These are phyloP conservation scores for Monopterus albus DNA, from an alignment of 2,113 vertebrate genomes.

Conservation along the genomic window DNA sequence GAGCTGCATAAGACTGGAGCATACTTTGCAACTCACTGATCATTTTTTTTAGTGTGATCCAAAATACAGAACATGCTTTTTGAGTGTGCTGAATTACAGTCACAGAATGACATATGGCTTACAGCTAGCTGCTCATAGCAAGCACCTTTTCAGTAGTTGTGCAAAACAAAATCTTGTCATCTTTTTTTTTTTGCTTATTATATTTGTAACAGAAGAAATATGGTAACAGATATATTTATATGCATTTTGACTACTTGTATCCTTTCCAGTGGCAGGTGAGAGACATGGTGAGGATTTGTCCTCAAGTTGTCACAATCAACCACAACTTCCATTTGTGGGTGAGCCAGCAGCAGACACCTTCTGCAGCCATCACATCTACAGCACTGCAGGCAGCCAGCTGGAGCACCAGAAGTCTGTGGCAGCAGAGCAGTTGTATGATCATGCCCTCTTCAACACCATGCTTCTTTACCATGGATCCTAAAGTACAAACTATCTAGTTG, in stretches of 20 bases:
- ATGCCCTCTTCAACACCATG: slow-evolving; percentile 87
- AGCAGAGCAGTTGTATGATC: slow-evolving; percentile 87
- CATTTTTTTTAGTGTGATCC: not conserved
- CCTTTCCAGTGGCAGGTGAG: slow-evolving; percentile 77
- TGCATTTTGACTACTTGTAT: slow-evolving; percentile 61
- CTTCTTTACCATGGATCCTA: slow-evolving; percentile 92
- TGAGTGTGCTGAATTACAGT: not conserved
- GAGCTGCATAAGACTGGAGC: slow-evolving; percentile 29
- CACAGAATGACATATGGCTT: not conserved
- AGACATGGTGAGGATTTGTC: slow-evolving; percentile 71
- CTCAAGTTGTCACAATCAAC: slow-evolving; percentile 80
- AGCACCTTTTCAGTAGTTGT: slow-evolving; percentile 47
- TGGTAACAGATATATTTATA: slow-evolving; percentile 14
- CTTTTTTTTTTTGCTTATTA: not conserved
- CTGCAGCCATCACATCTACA: slow-evolving; percentile 86
- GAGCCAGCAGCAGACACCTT: slow-evolving; percentile 65
- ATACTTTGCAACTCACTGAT: slow-evolving; percentile 42
- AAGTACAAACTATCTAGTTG: slow-evolving; percentile 25
- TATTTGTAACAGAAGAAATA: slow-evolving; percentile 2
- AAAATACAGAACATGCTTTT: not conserved
- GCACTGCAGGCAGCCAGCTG: slow-evolving; percentile 86
- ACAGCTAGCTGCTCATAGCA: not conserved
- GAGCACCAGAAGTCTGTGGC: slow-evolving; percentile 90
- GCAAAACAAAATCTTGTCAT: slow-evolving; percentile 72
- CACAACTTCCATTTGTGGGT: slow-evolving; percentile 59